Evolutionary conservation across 2,888 invertebrate species (phyloP), one percentile per base, ranked within the genome.

Genomic region (Masnerella sp.): DNA sequence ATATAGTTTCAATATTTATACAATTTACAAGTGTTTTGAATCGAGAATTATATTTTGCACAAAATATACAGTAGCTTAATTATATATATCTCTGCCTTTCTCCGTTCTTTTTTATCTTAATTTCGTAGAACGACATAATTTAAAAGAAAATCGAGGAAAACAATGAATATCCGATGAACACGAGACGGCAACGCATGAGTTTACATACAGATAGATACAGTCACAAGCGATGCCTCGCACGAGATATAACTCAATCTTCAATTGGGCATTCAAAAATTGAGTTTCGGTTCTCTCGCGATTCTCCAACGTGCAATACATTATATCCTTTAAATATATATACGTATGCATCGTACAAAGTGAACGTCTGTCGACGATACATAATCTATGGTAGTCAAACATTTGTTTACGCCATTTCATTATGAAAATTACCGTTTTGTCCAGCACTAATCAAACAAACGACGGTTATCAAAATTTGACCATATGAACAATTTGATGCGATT

Each of bases 171-270:
- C 42, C 43, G 64, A 58, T 71, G 43, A 62, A 58, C 65, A 74
- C 74, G 69, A 74, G 74, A 51, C 69, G 34, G 69, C 74, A 70
- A 69, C 40, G 43, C 49, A 74, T 32, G 49, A 69, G 42, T 74
- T 69, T 65, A 74, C 69, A 69, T 69, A 69, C 73, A 73, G 67
- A 70, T 70, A 70, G 62, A 73, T 68, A 73, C 69, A 70, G 61
- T 62, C 74, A 74, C 74, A 70, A 74, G 70, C 74, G 62, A 59
- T 67, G 15, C 8, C 25, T 65, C 62, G 70, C 65, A 43, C 49
- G 69, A 47, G 47, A 58, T 22, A 54, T 25, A 64, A 58, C 59
- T 65, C 56, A 36, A 14, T 36, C 15, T 51, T 9, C 14, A 59
- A 42, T 34, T 38, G 4, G 17, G 9, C 28, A 45, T 59, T 45